Base-by-base conservation (phyloP, 2,888 invertebrate species). In the Eumacrocentrus americanus region DNA sequence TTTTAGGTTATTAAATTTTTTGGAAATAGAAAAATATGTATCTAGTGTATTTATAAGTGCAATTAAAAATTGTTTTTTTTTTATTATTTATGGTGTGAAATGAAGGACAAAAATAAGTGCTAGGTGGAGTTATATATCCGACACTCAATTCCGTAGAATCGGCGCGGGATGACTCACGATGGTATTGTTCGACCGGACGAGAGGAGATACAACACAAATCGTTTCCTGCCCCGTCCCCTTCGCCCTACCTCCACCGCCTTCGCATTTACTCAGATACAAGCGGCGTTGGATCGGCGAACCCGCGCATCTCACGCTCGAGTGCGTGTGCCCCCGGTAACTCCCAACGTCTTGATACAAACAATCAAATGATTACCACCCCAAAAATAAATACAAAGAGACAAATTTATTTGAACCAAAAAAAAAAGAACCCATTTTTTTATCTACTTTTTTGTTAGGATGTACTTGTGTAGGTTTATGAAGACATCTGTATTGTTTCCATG, bases 171-270 rank as follows among this genome's bases (percentile, higher is more conserved):
- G 76, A 76, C 69, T 76, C 76, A 76, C 70, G 65, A 65, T 61
- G 62, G 74, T 67, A 73, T 76, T 76, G 72, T 75, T 70, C 70
- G 67, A 68, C 71, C 72, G 75, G 74, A 75, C 73, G 73, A 70
- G 63, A 61, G 9, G 29, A 58, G 56, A 52, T 47, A 73, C 70
- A 72, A 70, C 74, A 70, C 75, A 75, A 77, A 77, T 77, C 74
- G 74, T 71, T 77, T 77, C 77, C 77, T 76, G 77, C 58, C 42
- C 37, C 51, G 40, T 22, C 46, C 52, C 50, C 38, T 34, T 40
- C 35, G 22, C 37, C 42, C 68, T 70, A 70, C 70, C 70, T 61
- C 65, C 35, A 70, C 70, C 66, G 61, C 70, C 61, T 68, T 65
- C 60, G 59, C 58, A 63, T 63, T 61, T 48, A 46, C 58, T 58